A percentile compares a stretch with the other conserved stretches of the same genome.
Evolutionary conservation across 2,888 invertebrate species (phyloP).

Genomic region (Pollenia griseotomentosa): DNA sequence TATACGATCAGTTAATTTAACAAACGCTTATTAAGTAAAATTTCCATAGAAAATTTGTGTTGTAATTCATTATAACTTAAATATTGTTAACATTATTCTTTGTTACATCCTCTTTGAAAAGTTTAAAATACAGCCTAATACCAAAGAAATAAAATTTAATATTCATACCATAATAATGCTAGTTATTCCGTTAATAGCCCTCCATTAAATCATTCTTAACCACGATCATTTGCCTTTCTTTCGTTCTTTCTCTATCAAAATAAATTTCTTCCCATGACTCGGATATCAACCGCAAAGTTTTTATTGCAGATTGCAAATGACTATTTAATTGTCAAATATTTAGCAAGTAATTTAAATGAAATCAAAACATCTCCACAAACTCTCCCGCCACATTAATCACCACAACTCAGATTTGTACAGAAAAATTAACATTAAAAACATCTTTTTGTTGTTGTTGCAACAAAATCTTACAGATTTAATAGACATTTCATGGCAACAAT

Average conservation of each 20-base stretch:
- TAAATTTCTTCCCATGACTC: conserved; percentile 50
- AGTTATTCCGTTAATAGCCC: conserved; percentile 15
- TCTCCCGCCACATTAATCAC: conserved; percentile 63
- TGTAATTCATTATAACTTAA: neutral
- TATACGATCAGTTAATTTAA: no score
- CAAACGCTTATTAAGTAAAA: no score
- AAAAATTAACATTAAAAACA: conserved; percentile 43
- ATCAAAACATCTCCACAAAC: conserved; percentile 51
- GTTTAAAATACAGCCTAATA: neutral
- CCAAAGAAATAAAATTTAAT: conserved; percentile 1
- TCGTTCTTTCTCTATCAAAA: neutral
- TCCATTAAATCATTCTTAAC: conserved; percentile 32
- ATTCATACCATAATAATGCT: conserved; percentile 5
- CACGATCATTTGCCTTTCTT: conserved; percentile 45
- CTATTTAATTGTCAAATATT: conserved; percentile 72
- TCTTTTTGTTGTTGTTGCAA: neutral
- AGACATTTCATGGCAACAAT: conserved; percentile 74
- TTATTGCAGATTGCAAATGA: conserved; percentile 46
- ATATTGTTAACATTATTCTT: conserved; percentile 23
- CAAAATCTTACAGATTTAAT: conserved; percentile 65
- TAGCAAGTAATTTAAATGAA: conserved; percentile 74
- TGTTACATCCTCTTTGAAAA: neutral
- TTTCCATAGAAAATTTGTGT: no score
- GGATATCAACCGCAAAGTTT: neutral
- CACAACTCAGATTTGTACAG: conserved; percentile 16